Conservation (phyloP, 1,140 invertebrate genomes). For the Onthophagus taurus region DNA sequence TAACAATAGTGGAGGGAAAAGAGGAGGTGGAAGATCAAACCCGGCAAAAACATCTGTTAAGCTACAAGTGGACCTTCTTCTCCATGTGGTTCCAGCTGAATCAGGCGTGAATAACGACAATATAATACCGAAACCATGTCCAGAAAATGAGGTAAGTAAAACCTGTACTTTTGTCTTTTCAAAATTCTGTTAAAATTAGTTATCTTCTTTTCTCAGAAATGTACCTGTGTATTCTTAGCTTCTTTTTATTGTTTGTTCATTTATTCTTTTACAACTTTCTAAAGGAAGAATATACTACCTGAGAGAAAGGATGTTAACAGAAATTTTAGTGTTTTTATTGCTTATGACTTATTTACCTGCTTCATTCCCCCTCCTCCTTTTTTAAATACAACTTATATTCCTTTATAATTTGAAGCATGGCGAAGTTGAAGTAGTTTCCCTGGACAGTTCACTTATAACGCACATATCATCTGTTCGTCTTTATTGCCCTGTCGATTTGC, state of each 20-base stretch:
- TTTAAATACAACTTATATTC: too few relatives aligned
- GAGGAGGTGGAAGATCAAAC: conserved; percentile 46
- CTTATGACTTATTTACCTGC: too few relatives aligned
- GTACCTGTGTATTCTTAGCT: too few relatives aligned
- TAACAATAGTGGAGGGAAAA: conserved; percentile 34
- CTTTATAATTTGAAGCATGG: conserved; percentile 56
- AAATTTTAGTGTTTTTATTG: too few relatives aligned
- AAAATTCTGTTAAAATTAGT: too few relatives aligned
- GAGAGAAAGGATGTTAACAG: too few relatives aligned
- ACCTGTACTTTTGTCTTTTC: too few relatives aligned
- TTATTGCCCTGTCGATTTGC: conserved; percentile 83
- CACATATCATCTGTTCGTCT: conserved; percentile 85
- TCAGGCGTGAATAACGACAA: conserved; percentile 45
- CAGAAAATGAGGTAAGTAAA: conserved; percentile 45
- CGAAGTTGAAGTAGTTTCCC: conserved; percentile 83
- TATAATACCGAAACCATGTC: conserved; percentile 53
- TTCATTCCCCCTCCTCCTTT: too few relatives aligned
- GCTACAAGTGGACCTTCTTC: conserved; percentile 73
- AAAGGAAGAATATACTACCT: too few relatives aligned
- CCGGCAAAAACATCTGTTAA: conserved; percentile 46
- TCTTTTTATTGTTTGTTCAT: too few relatives aligned
- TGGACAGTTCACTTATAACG: conserved; percentile 71
- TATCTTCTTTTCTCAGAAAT: too few relatives aligned
- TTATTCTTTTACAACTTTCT: too few relatives aligned
- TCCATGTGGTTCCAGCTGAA: conserved; percentile 55